These are phyloP conservation scores for Schizopygopsis pylzovi DNA, from an alignment of 2,797 vertebrate genomes.

Conservation along the genomic window DNA sequence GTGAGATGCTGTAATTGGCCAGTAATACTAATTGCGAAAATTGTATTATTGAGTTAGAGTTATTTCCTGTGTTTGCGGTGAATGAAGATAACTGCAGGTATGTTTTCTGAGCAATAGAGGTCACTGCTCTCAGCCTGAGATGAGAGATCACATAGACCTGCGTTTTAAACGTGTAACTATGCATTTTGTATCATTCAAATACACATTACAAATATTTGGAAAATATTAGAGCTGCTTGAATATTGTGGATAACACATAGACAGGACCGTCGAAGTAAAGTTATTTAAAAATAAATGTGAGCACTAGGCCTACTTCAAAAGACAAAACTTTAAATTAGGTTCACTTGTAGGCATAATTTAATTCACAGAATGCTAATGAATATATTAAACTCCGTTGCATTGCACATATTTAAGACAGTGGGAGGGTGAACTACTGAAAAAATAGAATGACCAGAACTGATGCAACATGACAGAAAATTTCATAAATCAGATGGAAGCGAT, in stretches of 20 bases:
- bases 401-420: background rate
- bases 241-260: background rate
- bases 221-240: background rate
- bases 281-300: background rate
- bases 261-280: background rate
- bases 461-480: background rate
- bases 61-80: background rate
- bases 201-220: background rate
- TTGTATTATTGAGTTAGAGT: background rate
- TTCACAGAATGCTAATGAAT: background rate
- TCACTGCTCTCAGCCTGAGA: background rate
- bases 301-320: background rate
- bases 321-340: background rate
- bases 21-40: background rate
- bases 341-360: background rate
- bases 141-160: background rate
- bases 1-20: background rate
- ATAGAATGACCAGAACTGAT: background rate
- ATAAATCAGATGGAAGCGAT: background rate
- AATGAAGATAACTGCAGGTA: background rate
- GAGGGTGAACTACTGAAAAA: background rate
- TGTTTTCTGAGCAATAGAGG: conserved; percentile 7
- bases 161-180: background rate
- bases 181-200: background rate
- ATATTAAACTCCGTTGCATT: background rate